Conservation (phyloP, 2,888 invertebrate species). For the Mythimna pallens region DNA sequence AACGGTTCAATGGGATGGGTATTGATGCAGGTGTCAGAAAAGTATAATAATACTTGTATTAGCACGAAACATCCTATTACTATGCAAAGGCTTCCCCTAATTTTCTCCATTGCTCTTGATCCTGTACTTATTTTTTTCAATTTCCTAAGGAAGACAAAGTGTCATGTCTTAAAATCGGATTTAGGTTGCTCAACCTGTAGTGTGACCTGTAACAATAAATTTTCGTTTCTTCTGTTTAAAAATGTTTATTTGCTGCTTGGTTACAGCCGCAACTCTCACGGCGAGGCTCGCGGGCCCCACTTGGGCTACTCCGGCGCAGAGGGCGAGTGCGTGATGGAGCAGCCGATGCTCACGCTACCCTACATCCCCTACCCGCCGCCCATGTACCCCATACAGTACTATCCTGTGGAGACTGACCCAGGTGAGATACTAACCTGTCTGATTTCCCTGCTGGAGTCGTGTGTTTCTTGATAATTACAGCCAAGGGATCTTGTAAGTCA, state of each 20-base stretch:
- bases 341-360: slow-evolving; percentile 78
- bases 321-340: slow-evolving; percentile 74
- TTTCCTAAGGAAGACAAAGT: not conserved
- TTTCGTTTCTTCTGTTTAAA: not conserved
- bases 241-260: not conserved
- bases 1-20: no score
- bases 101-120: not conserved
- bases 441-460: no score
- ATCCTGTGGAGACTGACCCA: slow-evolving; percentile 84
- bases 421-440: slow-evolving; percentile 73
- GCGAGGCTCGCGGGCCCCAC: slow-evolving; percentile 48
- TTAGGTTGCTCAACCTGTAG: no score
- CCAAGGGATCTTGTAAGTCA: no score
- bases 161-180: not conserved
- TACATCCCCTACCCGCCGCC: slow-evolving; percentile 88
- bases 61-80: not conserved
- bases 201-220: not conserved
- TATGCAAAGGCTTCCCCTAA: not conserved
- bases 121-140: not conserved
- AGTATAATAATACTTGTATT: not conserved
- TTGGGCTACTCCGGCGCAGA: slow-evolving; percentile 51
- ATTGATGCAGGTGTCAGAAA: no score
- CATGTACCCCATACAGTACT: slow-evolving; percentile 85
- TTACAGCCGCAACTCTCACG: slow-evolving; percentile 76
- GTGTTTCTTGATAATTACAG: no score